Percentiles rank a stretch among this genome's conserved stretches.
phyloP scores from a whole-genome alignment of 2,113 vertebrate genomes.

The Sinocyclocheilus anophthalmus region DNA sequence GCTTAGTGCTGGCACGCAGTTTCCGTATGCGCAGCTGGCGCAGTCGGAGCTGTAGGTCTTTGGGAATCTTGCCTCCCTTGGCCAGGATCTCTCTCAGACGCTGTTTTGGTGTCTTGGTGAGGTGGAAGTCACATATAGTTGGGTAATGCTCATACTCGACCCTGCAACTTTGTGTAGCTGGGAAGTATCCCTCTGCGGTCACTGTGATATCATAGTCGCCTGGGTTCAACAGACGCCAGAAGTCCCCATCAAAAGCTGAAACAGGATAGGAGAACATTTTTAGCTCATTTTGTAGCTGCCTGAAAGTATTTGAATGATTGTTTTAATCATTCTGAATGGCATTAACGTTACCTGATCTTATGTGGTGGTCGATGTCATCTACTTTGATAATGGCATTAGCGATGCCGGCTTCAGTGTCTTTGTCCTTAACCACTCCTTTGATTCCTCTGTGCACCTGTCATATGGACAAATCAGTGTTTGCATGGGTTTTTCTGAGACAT shows the following conservation, averaged over 20 bases:
- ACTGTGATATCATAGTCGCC: conserved; percentile 87
- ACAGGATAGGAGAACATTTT: not conserved
- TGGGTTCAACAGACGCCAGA: conserved; percentile 93
- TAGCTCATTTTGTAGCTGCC: not conserved
- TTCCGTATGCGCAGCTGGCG: conserved; percentile 64
- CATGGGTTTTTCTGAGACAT: not conserved
- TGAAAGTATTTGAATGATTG: not conserved
- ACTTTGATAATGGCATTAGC: conserved; percentile 86
- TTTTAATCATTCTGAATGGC: not conserved
- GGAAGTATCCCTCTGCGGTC: conserved; percentile 81
- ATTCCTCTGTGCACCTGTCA: conserved; percentile 88
- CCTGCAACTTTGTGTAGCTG: conserved; percentile 80
- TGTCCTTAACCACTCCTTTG: conserved; percentile 88
- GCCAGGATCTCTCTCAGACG: conserved; percentile 82
- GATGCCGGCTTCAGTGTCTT: conserved; percentile 83
- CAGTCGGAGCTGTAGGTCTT: conserved; percentile 65
- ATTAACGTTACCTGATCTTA: conserved; percentile 82
- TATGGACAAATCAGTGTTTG: not conserved
- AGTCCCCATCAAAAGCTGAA: conserved; percentile 83
- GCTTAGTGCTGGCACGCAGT: conserved; percentile 62
- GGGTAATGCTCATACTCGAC: conserved; percentile 90
- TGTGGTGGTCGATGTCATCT: conserved; percentile 85
- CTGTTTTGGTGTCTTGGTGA: conserved; percentile 84
- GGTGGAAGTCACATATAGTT: conserved; percentile 87
- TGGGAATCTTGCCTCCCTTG: conserved; percentile 79